phyloP scores from a whole-genome alignment of 2,113 vertebrate species.

The Phoenicopterus ruber region DNA sequence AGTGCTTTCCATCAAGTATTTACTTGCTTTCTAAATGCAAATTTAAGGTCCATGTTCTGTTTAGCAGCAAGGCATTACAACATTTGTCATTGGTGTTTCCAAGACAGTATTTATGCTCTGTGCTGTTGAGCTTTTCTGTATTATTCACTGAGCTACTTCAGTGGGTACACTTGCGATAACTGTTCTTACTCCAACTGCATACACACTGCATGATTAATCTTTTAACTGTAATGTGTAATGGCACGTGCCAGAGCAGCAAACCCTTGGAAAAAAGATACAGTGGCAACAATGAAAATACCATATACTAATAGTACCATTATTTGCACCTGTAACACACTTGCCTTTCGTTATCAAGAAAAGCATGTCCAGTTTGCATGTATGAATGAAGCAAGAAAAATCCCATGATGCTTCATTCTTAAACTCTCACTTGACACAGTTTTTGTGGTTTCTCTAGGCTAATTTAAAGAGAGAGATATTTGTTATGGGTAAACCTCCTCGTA shows the following conservation, averaged over 20 bases:
- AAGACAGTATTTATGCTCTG: not conserved
- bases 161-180: not conserved
- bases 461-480: conserved; percentile 84
- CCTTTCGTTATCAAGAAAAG: not conserved
- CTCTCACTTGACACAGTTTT: conserved; percentile 66
- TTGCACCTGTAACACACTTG: not conserved
- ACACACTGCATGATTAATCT: not conserved
- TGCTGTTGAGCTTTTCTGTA: not conserved
- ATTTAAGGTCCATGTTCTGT: not conserved
- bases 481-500: conserved; percentile 94
- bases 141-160: not conserved
- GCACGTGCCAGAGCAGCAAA: not conserved
- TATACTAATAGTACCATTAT: not conserved
- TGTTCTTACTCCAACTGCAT: not conserved
- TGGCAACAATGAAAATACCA: not conserved
- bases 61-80: not conserved
- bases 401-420: not conserved
- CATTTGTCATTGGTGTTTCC: not conserved
- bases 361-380: conserved; percentile 1
- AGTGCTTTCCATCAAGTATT: not conserved
- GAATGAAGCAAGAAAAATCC: not conserved
- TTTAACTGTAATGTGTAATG: not conserved
- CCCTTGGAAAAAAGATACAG: not conserved
- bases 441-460: conserved; percentile 87
- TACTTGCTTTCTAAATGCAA: not conserved